phyloP scores from a whole-genome alignment of 2,113 vertebrate genomes.

The Melierax canorus region DNA sequence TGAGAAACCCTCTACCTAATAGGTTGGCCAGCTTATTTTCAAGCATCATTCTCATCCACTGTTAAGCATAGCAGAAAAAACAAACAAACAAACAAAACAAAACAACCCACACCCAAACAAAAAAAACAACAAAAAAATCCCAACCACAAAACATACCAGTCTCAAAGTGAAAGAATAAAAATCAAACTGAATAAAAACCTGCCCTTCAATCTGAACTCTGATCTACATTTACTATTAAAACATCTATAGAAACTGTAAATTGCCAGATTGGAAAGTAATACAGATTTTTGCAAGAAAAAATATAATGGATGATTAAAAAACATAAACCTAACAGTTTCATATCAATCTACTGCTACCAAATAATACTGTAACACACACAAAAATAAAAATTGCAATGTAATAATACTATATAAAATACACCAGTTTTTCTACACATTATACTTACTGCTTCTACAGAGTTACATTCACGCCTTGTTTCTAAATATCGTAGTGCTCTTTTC shows the following conservation, averaged over 20 bases:
- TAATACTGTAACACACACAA: not conserved
- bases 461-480: conserved; percentile 97
- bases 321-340: not conserved
- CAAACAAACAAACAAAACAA: too few species aligned
- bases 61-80: not conserved
- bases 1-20: not conserved
- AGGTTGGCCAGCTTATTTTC: not conserved
- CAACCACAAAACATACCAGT: not conserved
- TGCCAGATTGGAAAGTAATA: not conserved
- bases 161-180: not conserved
- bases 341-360: not conserved
- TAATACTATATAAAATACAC: not conserved
- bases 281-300: not conserved
- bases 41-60: not conserved
- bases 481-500: conserved; percentile 93
- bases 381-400: not conserved
- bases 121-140: not conserved
- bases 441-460: conserved; percentile 98
- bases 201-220: not conserved
- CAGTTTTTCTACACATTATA: not conserved
- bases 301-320: not conserved
- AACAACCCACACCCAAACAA: not conserved
- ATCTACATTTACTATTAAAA: not conserved
- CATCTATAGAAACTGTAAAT: not conserved
- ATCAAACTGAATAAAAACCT: not conserved